A percentile compares a stretch with the other conserved stretches of the same genome.
phyloP scores from a whole-genome alignment of 1,140 invertebrate genomes.

The Brachionus sp. region DNA sequence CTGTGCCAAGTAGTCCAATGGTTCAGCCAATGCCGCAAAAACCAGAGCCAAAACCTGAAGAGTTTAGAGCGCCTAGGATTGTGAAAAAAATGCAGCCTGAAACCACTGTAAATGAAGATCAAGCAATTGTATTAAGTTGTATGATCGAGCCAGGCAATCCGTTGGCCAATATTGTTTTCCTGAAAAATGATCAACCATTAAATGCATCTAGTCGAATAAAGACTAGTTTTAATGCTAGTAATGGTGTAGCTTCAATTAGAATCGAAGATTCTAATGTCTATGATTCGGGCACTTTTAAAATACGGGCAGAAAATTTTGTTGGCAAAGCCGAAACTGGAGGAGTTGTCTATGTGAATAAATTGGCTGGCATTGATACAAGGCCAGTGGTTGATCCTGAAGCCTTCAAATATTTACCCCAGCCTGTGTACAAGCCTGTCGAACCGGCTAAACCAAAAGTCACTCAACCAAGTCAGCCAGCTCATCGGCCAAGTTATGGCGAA shows the following conservation, averaged over 20 bases:
- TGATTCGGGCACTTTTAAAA: background rate
- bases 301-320: background rate
- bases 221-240: conserved; percentile 27
- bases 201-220: conserved; percentile 24
- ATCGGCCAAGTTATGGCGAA: background rate
- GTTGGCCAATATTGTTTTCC: background rate
- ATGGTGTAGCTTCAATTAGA: background rate
- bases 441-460: background rate
- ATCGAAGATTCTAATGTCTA: conserved; percentile 28
- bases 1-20: background rate
- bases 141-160: conserved; percentile 39
- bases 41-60: background rate
- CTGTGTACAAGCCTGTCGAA: background rate
- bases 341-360: conserved; percentile 9
- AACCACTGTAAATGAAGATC: conserved; percentile 22
- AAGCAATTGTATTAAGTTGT: conserved; percentile 24
- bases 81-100: conserved; percentile 35
- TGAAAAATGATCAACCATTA: conserved; percentile 43
- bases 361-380: conserved; percentile 15
- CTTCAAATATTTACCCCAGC: conserved; percentile 39
- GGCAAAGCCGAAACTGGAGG: conserved; percentile 17
- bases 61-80: background rate
- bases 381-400: conserved; percentile 37
- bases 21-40: background rate
- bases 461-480: background rate